Conservation (phyloP, 2,113 vertebrate genomes). For the Irena cyanogastra region DNA sequence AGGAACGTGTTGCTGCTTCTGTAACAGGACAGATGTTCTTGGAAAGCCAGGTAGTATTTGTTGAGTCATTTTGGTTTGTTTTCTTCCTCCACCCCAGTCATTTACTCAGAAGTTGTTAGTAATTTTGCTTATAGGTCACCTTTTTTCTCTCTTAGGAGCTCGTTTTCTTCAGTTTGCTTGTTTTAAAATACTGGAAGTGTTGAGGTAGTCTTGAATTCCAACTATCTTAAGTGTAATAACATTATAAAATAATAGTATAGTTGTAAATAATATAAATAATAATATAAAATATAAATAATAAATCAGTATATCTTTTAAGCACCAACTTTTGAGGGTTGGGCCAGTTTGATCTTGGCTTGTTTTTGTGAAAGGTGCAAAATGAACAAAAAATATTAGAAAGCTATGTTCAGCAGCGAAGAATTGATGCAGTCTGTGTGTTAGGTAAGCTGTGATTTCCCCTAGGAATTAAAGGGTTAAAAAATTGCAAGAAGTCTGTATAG, state of each 20-base stretch:
- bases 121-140: background rate
- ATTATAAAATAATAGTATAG: background rate
- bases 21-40: conserved; percentile 96
- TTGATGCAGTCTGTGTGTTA: background rate
- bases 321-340: background rate
- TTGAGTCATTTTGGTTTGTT: background rate
- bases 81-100: background rate
- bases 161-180: background rate
- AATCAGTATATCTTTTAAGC: background rate
- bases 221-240: background rate
- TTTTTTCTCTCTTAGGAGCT: background rate
- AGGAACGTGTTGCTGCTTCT: conserved; percentile 86
- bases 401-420: background rate
- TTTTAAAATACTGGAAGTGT: background rate
- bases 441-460: background rate
- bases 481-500: background rate
- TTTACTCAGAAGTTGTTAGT: background rate
- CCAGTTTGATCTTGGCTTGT: background rate
- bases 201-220: background rate
- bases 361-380: background rate
- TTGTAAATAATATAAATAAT: no score
- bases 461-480: background rate
- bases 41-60: conserved; percentile 87
- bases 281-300: no score
- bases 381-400: background rate